These are phyloP conservation scores for Vollenhovia emeryi DNA, from an alignment of 1,140 invertebrate species.

Conservation along the genomic window DNA sequence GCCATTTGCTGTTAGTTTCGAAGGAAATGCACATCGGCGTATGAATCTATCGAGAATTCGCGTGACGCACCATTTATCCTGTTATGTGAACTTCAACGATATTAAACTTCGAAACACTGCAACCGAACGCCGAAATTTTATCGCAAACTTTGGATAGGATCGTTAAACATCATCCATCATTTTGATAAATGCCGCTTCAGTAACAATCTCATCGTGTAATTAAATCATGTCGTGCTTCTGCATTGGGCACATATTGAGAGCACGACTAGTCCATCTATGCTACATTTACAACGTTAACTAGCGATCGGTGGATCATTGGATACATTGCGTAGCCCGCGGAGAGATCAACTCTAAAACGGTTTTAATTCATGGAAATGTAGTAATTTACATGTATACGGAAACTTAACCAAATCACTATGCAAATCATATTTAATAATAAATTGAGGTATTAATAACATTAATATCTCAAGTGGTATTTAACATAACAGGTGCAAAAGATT, in stretches of 20 bases:
- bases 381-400: not conserved
- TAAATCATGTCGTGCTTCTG: slow-evolving; percentile 39
- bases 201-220: slow-evolving; percentile 49
- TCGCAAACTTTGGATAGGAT: slow-evolving; percentile 38
- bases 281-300: slow-evolving; percentile 14
- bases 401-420: not conserved
- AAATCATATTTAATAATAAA: not conserved
- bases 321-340: not conserved
- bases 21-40: not conserved
- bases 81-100: slow-evolving; percentile 7
- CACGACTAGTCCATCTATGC: slow-evolving; percentile 42
- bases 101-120: slow-evolving; percentile 26
- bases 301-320: slow-evolving; percentile 11
- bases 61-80: not conserved
- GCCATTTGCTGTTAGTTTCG: not conserved
- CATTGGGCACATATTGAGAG: slow-evolving; percentile 41
- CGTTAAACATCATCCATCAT: slow-evolving; percentile 54
- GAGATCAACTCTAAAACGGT: not conserved
- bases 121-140: slow-evolving; percentile 27
- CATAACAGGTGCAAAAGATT: not conserved
- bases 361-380: slow-evolving; percentile 15
- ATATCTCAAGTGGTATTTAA: not conserved
- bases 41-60: not conserved
- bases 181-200: slow-evolving; percentile 50
- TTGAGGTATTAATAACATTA: not conserved